Evolutionary conservation across 2,797 vertebrate genomes (phyloP), one percentile per base, ranked within the genome.

Genomic region (Leptatherina wallacei): DNA sequence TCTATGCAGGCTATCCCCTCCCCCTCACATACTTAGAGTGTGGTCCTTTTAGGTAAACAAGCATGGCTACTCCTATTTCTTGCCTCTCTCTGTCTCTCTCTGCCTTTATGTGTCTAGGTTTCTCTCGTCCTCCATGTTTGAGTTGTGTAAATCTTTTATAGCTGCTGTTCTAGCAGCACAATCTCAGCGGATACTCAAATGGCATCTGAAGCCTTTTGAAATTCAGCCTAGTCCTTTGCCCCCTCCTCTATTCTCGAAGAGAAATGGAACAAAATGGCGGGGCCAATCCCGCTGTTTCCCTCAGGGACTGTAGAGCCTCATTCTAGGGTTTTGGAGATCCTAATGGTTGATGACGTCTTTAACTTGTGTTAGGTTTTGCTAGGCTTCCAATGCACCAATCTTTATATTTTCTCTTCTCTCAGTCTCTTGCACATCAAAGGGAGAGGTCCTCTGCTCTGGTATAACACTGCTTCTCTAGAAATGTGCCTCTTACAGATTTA

Each of bases 41-140:
- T 90, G 90, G 86, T 88, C 87, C 87, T 86, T 88, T 90, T 91
- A 85, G 90, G 92, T 94, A 94, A 95, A 94, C 94, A 93, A 93
- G 87, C 91, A 91, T 92, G 85, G 91, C 87, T 85, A 75, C 89
- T 92, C 86, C 78, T 83, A 83, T 85, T 90, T 91, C 87, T 89
- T 83, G 80, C 70, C 71, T 78, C 73, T 68, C 74, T 88, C 78
- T 71, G 69, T 80, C 72, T 77, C 33, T 38, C 74, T 75, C 55
- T 83, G 65, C 70, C 56, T 82, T 20, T 81, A 49, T 84, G 68
- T 76, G 65, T 69, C 82, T 77, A 27, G 13, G 44, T 74, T 78
- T 85, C 69, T 82, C 72, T 89, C 82, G 73, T 89, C 65, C 81
- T 77, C 75, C 71, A 65, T 74, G 79, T 85, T 79, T 56, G 36